Evolutionary conservation across 1,140 invertebrate species (phyloP), one percentile per base, ranked within the genome.

Genomic region (Drosophila malerkotliana): DNA sequence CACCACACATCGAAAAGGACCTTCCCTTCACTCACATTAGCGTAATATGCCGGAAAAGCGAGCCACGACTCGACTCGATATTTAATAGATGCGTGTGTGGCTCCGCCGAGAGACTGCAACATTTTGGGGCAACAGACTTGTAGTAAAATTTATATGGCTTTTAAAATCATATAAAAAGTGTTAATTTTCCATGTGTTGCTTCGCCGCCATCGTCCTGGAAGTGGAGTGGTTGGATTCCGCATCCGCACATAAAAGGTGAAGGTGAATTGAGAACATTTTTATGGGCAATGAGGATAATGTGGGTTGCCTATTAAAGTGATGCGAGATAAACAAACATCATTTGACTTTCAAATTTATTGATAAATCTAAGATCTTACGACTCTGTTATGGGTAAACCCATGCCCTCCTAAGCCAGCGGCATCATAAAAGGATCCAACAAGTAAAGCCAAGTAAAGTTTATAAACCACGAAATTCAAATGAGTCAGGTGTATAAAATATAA

Each of bases 121-220:
- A 51, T 49, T 34, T 21, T 14, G 51, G 48, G 37, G 49, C 24
- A 26, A 34, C 41, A 62, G 67, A 72, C 60, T 58, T 77, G 82
- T 87, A 82, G 75, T 85, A 87, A 85, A 85, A 78, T 85, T 78
- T 82, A 87, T 87, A 75, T 48, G 75, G 74, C 79, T 72, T 85
- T 85, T 88, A 85, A 85, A 85, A 85, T 85, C 81, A 54, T 75
- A 85, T 85, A 87, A 87, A 87, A 87, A 87, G 81, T 85, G 81
- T 85, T 85, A 85, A 85, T 85, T 87, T 81, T 81, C 81, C 80
- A 83, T 83, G 80, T 83, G 80, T 82, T 81, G 68, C 68, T 73
- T 55, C 51, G 44, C 34, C 4, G 21, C 30, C 49, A 1, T 10
- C 34, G 10, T 37, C 41, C 2, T 2, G 12, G 12, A 34, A 12